A percentile compares a stretch with the other conserved stretches of the same genome.
Evolutionary conservation across 2,113 vertebrate genomes (phyloP).

Genomic region (Aplodontia rufa): DNA sequence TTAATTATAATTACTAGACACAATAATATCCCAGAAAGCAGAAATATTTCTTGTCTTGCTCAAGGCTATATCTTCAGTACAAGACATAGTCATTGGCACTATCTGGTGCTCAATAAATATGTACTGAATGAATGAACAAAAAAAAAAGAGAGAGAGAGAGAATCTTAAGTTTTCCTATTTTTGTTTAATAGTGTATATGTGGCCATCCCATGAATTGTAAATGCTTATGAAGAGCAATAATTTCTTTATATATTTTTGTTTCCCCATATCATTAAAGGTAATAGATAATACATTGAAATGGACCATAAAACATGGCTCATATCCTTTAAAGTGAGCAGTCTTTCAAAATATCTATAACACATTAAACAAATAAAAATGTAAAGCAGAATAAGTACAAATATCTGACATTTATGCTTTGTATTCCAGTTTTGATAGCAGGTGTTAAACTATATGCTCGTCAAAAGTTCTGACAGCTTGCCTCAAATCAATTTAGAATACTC

Average conservation of each 20-base stretch:
- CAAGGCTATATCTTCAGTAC: neutral
- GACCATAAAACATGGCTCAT: neutral
- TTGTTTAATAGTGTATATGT: neutral
- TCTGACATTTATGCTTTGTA: neutral
- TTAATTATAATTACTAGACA: neutral
- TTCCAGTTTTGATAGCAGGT: neutral
- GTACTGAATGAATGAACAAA: neutral
- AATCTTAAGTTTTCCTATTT: neutral
- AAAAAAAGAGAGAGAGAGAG: neutral
- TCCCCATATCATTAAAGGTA: neutral
- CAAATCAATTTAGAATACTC: neutral
- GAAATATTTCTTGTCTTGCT: neutral
- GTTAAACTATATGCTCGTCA: neutral
- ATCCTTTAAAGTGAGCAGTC: neutral
- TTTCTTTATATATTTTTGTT: neutral
- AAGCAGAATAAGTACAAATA: neutral
- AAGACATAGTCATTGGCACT: neutral
- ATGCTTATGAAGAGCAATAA: neutral
- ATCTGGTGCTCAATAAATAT: neutral
- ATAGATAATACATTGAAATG: neutral
- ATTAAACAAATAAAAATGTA: neutral
- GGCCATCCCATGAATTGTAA: neutral
- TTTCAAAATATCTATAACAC: neutral
- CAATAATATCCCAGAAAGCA: neutral
- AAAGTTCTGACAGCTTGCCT: neutral